Evolutionary conservation across 2,113 vertebrate genomes (phyloP), one percentile per base, ranked within the genome.

Genomic region (Myodes glareolus): DNA sequence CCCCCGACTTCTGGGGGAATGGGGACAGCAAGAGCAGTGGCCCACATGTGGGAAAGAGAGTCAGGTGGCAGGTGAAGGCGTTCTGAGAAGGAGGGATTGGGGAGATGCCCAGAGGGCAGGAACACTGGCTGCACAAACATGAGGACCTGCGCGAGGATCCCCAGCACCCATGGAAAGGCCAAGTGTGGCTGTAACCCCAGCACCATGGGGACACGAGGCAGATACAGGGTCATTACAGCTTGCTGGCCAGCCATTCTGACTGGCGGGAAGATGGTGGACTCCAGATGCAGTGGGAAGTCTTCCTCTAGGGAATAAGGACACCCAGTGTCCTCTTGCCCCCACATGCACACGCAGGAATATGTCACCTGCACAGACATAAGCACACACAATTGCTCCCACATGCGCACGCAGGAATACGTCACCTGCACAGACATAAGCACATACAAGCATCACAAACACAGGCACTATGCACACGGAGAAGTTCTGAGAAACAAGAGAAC

Each of bases 401-500:
- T 45, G 45, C 17, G 47, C 8, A 10, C 42, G 36, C 9, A 68
- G 29, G 10, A 47, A 42, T 65, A 36, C 47, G 39, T 86, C 58
- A 11, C 84, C 63, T 67, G 5, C 21, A 14, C 33, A 50, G 19
- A 88, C 33, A 25, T 8, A 50, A 14, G 21, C 67, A 88, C 16
- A 47, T 39, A 33, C 31, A 68, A 33, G 29, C 42, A 84, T 31
- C 25, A 21, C 84, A 45, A 47, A 25, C 84, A 86, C 16, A 47
- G 19, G 39, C 17, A 21, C 29, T n/a, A 67, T 33, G 33, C 33
- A 52, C 47, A 87, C n/a, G 70, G 70, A 17, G 75, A 61, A 55
- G n/a, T 58, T 58, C 88, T 36, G 82, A 95, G 84, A 68, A 90
- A 92, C 52, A 85, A n/a, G 63, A 89, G 21, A 75, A 67, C 58